phyloP scores from a whole-genome alignment of 2,113 vertebrate species.

The Pygoscelis adeliae region DNA sequence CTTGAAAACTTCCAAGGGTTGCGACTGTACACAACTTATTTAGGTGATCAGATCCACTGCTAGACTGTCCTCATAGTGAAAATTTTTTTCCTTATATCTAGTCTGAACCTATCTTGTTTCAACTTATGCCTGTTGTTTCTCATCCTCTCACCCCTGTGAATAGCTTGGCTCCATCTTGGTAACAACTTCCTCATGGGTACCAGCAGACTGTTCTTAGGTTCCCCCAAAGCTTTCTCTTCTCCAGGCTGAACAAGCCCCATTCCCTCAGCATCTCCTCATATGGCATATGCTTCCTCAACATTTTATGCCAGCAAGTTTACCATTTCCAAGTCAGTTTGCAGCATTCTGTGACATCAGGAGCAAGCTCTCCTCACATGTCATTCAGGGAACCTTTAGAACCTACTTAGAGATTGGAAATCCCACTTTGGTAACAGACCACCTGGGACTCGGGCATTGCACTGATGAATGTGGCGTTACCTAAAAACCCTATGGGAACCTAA shows the following conservation, averaged over 20 bases:
- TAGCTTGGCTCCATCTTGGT: neutral
- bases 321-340: neutral
- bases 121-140: neutral
- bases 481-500: neutral
- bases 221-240: neutral
- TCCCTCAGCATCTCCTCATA: neutral
- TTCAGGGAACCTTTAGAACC: neutral
- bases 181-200: neutral
- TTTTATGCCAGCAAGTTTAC: neutral
- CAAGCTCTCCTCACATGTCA: neutral
- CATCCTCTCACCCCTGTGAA: neutral
- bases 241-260: neutral
- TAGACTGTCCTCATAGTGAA: neutral
- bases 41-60: neutral
- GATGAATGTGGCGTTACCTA: neutral
- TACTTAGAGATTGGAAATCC: neutral
- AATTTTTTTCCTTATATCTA: neutral
- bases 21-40: neutral
- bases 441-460: neutral
- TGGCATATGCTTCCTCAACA: neutral
- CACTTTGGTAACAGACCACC: neutral
- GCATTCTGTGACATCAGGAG: neutral
- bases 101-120: neutral
- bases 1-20: neutral
- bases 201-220: neutral